Percentiles rank a stretch among this genome's conserved stretches.
phyloP scores from a whole-genome alignment of 2,797 vertebrate genomes.

The Alosa sapidissima region DNA sequence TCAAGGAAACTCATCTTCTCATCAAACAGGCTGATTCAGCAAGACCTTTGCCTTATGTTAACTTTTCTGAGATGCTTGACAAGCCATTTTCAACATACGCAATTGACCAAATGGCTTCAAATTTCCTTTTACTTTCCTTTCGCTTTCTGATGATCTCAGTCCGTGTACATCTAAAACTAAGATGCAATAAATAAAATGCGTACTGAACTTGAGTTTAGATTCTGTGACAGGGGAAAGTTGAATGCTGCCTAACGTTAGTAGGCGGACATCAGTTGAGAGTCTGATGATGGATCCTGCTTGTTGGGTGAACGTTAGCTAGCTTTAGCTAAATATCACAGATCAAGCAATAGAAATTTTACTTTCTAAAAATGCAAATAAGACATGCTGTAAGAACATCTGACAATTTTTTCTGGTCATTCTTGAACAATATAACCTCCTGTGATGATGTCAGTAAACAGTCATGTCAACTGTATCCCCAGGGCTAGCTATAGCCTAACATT shows the following conservation, averaged over 20 bases:
- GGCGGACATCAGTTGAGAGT: neutral
- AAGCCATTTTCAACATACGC: neutral
- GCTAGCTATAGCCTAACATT: neutral
- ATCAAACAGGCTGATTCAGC: neutral
- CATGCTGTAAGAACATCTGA: neutral
- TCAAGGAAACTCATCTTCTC: constrained; percentile 21
- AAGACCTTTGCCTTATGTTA: constrained; percentile 4
- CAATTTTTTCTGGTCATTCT: neutral
- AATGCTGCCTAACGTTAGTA: neutral
- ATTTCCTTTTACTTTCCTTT: neutral
- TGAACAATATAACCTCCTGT: neutral
- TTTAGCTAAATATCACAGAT: neutral
- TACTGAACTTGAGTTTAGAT: neutral
- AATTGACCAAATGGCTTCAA: neutral
- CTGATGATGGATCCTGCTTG: neutral
- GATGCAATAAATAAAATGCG: neutral
- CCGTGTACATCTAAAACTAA: neutral
- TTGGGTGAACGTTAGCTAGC: neutral
- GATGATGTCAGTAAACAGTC: neutral
- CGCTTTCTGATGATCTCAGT: neutral
- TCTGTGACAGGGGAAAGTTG: neutral
- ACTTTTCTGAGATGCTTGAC: neutral
- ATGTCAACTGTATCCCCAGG: neutral
- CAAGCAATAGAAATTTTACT: neutral
- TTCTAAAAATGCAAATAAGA: neutral